These are phyloP conservation scores for Metallyticus violacea DNA, from an alignment of 2,888 invertebrate species.

Conservation along the genomic window DNA sequence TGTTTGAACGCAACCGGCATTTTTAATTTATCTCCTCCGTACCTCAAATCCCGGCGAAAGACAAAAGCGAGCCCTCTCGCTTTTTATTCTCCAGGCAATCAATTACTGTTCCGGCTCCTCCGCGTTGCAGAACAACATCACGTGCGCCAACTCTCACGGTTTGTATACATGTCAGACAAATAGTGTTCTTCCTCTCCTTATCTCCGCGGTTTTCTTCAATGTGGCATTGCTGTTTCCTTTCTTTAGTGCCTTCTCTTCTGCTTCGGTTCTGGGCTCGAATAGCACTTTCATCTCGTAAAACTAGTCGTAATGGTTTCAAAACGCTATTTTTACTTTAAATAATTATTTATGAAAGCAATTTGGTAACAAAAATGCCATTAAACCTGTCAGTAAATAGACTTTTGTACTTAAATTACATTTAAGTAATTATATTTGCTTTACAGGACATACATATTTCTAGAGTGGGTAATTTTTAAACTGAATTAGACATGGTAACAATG, in stretches of 20 bases:
- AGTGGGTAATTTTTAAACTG: too few species aligned
- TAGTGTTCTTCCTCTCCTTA: background rate
- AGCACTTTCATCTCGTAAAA: too few species aligned
- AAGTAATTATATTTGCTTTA: too few species aligned
- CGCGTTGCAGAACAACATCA: background rate
- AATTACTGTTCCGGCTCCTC: background rate
- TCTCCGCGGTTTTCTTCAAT: background rate
- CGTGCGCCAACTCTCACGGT: background rate
- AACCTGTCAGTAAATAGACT: too few species aligned
- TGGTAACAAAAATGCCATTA: background rate
- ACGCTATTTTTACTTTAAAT: background rate
- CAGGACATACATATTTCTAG: too few species aligned
- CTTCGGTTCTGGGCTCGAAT: background rate
- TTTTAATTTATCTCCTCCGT: background rate
- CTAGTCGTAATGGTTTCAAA: background rate
- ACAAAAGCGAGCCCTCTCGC: background rate
- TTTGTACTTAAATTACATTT: too few species aligned
- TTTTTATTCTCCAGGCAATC: background rate
- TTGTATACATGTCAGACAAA: background rate
- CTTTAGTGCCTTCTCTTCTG: background rate
- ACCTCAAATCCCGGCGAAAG: background rate
- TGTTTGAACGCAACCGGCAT: background rate
- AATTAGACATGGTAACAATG: too few species aligned
- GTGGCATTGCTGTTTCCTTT: background rate
- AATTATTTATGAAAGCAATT: background rate